These are phyloP conservation scores for Coreoperca whiteheadi DNA, from an alignment of 2,113 vertebrate species.

Conservation along the genomic window DNA sequence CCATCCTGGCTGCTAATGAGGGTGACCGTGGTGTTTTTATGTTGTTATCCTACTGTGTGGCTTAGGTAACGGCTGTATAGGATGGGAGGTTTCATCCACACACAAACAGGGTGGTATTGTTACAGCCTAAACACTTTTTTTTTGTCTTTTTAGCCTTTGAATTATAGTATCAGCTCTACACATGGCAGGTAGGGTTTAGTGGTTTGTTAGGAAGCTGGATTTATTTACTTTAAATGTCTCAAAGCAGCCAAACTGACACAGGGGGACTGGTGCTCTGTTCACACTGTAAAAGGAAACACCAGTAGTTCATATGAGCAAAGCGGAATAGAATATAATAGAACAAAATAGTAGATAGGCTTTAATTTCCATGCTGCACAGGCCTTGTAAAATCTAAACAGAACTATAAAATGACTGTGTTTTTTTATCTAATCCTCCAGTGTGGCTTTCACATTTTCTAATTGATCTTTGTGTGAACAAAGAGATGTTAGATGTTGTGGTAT, in stretches of 20 bases:
- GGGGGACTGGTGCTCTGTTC: slow-evolving; percentile 17
- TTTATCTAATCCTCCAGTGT: slow-evolving; percentile 25
- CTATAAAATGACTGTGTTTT: slow-evolving; percentile 64
- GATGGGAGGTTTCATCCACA: slow-evolving; percentile 67
- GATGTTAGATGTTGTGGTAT: slow-evolving; percentile 41
- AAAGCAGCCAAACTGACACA: slow-evolving; percentile 45
- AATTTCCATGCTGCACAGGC: neutral
- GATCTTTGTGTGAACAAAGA: slow-evolving; percentile 50
- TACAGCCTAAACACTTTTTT: slow-evolving; percentile 74
- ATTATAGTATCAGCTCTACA: slow-evolving; percentile 61
- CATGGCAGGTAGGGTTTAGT: slow-evolving; percentile 69
- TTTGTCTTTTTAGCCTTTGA: slow-evolving; percentile 64
- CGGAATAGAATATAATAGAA: slow-evolving; percentile 24
- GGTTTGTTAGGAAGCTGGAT: slow-evolving; percentile 59
- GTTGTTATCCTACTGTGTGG: slow-evolving; percentile 81
- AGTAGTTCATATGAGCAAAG: slow-evolving; percentile 16
- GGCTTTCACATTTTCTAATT: slow-evolving; percentile 59
- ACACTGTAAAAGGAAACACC: slow-evolving; percentile 32
- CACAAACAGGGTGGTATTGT: slow-evolving; percentile 61
- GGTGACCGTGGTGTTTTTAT: slow-evolving; percentile 78
- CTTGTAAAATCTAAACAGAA: slow-evolving; percentile 49
- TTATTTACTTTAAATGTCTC: slow-evolving; percentile 71
- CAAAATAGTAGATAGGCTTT: slow-evolving; percentile 52
- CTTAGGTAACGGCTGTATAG: slow-evolving; percentile 72
- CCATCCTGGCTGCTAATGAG: slow-evolving; percentile 76